phyloP scores from a whole-genome alignment of 2,113 vertebrate species.

The Peromyscus maniculatus region DNA sequence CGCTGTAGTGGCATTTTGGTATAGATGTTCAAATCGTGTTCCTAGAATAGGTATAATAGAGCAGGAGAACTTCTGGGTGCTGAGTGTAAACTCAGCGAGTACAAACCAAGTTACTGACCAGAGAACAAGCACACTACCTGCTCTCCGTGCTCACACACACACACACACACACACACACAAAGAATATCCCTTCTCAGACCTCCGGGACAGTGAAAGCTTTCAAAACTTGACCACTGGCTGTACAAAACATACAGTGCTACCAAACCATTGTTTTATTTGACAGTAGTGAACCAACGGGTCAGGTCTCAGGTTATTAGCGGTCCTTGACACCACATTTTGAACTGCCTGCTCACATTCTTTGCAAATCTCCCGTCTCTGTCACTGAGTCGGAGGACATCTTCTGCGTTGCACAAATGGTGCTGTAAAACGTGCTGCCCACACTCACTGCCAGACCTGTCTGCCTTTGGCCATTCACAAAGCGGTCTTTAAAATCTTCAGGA shows the following conservation, averaged over 20 bases:
- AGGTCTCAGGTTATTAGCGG: not conserved
- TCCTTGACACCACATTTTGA: not conserved
- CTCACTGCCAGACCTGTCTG: not conserved
- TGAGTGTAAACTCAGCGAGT: not conserved
- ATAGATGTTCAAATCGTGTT: not conserved
- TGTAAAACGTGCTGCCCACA: not conserved
- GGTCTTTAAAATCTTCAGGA: not conserved
- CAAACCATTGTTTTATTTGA: constrained; percentile 39
- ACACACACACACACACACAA: no score
- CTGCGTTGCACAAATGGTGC: not conserved
- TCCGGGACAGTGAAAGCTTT: constrained; percentile 26
- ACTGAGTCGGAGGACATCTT: not conserved
- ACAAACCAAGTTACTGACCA: constrained; percentile 12
- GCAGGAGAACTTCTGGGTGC: not conserved
- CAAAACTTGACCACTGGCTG: not conserved
- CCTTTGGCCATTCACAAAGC: constrained; percentile 26
- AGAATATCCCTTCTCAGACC: not conserved
- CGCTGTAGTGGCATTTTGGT: not conserved
- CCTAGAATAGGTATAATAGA: not conserved
- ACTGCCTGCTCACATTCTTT: not conserved
- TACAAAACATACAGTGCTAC: not conserved
- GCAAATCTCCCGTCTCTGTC: not conserved
- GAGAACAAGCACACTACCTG: not conserved
- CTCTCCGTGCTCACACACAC: not conserved
- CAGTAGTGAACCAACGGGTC: not conserved